phyloP scores from a whole-genome alignment of 1,140 invertebrate species.

The Marisa cornuarietis region DNA sequence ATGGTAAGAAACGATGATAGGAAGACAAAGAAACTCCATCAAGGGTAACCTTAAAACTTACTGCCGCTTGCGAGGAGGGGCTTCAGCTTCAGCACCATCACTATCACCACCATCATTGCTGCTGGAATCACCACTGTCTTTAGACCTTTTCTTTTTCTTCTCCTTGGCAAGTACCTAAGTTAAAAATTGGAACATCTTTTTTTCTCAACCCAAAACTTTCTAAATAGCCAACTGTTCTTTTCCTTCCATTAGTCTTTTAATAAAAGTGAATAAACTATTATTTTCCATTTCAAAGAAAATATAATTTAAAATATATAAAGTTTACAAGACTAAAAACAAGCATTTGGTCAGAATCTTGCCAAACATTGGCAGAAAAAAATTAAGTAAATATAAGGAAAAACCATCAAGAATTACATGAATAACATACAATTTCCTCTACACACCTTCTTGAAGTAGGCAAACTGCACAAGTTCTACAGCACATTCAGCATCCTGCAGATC shows the following conservation, averaged over 20 bases:
- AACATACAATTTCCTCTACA: neutral
- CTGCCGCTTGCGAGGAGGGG: constrained; percentile 38
- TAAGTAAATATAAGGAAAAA: neutral
- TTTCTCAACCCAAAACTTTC: too few species aligned
- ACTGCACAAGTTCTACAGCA: constrained; percentile 97
- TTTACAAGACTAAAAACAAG: neutral
- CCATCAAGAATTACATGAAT: neutral
- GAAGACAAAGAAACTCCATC: too few species aligned
- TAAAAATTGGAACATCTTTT: neutral
- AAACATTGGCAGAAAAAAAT: neutral
- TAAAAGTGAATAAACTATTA: too few species aligned
- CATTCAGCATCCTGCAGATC: constrained; percentile 85
- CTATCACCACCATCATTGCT: constrained; percentile 59
- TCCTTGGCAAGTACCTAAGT: constrained; percentile 77
- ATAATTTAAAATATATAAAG: neutral
- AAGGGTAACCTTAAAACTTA: constrained; percentile 8
- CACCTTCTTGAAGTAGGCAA: constrained; percentile 95
- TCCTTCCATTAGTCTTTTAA: neutral
- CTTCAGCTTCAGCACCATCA: constrained; percentile 44
- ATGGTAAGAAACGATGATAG: too few species aligned
- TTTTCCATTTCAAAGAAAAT: constrained; percentile 1
- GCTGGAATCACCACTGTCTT: constrained; percentile 45
- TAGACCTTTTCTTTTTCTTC: constrained; percentile 70
- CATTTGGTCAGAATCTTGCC: too few species aligned
- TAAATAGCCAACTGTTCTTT: too few species aligned